These are phyloP conservation scores for Pomatostomus ruficeps DNA, from an alignment of 2,113 vertebrate genomes.

Conservation along the genomic window DNA sequence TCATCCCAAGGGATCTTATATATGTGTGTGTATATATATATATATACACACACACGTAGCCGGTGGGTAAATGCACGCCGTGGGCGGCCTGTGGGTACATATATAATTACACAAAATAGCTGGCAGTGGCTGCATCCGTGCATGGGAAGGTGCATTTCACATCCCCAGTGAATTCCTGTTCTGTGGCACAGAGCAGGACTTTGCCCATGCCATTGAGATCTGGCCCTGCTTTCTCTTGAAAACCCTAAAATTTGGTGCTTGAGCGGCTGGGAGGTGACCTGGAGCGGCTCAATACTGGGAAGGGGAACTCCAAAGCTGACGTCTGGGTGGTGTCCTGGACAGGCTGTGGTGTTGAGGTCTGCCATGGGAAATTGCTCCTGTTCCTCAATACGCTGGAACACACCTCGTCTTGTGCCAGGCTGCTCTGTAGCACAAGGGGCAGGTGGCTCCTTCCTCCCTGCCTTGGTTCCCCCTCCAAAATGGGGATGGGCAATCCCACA, in stretches of 20 bases:
- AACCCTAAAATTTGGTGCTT: neutral
- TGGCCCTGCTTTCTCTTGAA: rapidly evolving
- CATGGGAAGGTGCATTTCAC: neutral
- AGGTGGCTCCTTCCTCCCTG: neutral
- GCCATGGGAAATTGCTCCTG: rapidly evolving
- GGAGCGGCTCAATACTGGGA: neutral
- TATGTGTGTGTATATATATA: neutral
- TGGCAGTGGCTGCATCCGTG: neutral
- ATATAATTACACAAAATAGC: neutral
- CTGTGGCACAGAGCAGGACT: neutral
- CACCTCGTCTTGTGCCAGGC: neutral
- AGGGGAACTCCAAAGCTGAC: neutral
- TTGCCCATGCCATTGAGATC: rapidly evolving
- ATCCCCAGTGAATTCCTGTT: neutral
- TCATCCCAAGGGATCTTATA: neutral
- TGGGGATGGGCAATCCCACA: rapidly evolving
- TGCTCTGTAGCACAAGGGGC: rapidly evolving
- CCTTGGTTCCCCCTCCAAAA: neutral
- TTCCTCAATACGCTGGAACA: neutral
- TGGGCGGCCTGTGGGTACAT: neutral
- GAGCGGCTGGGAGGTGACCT: neutral
- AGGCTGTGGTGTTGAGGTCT: rapidly evolving
- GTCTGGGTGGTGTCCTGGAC: neutral
- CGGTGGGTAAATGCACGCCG: neutral
- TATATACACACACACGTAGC: neutral